Conservation (phyloP, 30 jellyfish, hydroid and myxozoan species). For the Turritopsis dohrnii region DNA sequence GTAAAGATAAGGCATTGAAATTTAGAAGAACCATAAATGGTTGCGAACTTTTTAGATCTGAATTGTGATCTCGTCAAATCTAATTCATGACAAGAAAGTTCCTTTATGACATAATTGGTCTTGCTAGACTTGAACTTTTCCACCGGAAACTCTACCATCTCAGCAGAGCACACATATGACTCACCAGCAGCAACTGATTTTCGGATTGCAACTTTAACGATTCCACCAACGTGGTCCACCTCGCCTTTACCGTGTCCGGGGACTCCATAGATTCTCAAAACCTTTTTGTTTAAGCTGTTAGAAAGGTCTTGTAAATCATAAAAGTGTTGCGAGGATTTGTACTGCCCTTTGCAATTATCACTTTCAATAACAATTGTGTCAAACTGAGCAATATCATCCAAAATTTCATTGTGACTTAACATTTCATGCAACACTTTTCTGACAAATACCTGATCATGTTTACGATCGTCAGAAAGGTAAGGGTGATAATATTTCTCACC, state of each 20-base stretch:
- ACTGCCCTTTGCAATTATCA: constrained; percentile 29
- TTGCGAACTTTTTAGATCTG: constrained; percentile 15
- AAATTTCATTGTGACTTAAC: not conserved
- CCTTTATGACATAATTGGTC: constrained; percentile 28
- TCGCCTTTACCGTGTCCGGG: too few relatives aligned
- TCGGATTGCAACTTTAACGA: too few relatives aligned
- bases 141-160: too few relatives aligned
- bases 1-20: constrained; percentile 20
- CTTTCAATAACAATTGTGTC: constrained; percentile 28
- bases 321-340: constrained; percentile 44
- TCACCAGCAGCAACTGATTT: too few relatives aligned
- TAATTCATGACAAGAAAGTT: constrained; percentile 17
- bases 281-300: constrained; percentile 12
- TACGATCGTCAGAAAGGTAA: constrained; percentile 22
- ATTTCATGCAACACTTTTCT: constrained; percentile 27
- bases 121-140: too few relatives aligned
- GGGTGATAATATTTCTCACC: too few relatives aligned
- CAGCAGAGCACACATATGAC: too few relatives aligned
- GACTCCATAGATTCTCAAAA: too few relatives aligned
- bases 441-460: constrained; percentile 37
- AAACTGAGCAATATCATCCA: too few relatives aligned
- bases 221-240: too few relatives aligned
- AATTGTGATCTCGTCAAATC: constrained; percentile 15
- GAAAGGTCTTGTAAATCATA: constrained; percentile 33
- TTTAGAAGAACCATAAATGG: constrained; percentile 30